Evolutionary conservation across 2,797 vertebrate genomes (phyloP).

Genomic region (Gallinago nigripennis): DNA sequence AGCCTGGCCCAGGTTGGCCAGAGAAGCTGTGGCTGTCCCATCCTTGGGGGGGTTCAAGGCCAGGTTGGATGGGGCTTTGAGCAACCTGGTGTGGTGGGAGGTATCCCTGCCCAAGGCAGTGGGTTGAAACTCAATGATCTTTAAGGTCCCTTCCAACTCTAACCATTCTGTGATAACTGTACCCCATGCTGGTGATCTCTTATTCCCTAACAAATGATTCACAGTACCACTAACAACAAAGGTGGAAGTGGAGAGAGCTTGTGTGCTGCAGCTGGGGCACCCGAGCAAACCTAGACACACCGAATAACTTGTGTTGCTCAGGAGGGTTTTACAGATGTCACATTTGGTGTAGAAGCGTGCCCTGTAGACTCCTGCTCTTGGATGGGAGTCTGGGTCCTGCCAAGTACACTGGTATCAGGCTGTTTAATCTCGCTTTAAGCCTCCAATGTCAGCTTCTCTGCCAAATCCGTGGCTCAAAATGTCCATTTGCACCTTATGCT

Average conservation of each 20-base stretch:
- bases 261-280: not conserved
- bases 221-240: not conserved
- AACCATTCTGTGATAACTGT: not conserved
- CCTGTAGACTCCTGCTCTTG: not conserved
- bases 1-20: not conserved
- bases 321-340: not conserved
- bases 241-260: not conserved
- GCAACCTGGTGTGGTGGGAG: not conserved
- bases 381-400: not conserved
- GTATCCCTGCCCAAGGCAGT: not conserved
- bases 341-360: not conserved
- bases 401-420: not conserved
- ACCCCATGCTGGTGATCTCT: fast-evolving
- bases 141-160: not conserved
- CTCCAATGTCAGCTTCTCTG: not conserved
- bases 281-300: not conserved
- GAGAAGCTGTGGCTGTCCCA: not conserved
- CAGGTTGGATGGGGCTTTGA: not conserved
- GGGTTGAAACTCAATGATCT: not conserved
- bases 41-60: not conserved
- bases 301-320: not conserved
- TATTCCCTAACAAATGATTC: not conserved
- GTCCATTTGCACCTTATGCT: not conserved
- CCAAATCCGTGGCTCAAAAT: not conserved
- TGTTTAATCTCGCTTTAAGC: not conserved